Conservation (phyloP, 2,888 invertebrate genomes). For the Hydrotaea diabolus region DNA sequence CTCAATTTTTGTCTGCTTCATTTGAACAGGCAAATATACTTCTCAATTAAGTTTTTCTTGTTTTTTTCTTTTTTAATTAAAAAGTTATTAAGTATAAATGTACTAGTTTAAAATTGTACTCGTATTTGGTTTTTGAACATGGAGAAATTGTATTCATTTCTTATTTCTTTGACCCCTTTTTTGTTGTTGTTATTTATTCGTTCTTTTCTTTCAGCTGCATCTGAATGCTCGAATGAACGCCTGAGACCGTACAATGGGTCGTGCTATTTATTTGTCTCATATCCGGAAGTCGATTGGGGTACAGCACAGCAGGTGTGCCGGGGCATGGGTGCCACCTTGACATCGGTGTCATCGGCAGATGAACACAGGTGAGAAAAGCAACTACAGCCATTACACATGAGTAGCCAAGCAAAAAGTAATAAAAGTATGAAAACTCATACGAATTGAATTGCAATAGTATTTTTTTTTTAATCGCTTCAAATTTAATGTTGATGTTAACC, state of each 20-base stretch:
- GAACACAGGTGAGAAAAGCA: constrained; percentile 83
- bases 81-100: neutral
- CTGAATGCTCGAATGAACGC: constrained; percentile 87
- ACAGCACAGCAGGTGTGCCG: constrained; percentile 87
- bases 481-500: no score
- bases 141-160: constrained; percentile 23
- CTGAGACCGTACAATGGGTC: constrained; percentile 86
- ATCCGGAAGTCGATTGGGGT: constrained; percentile 88
- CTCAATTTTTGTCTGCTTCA: neutral
- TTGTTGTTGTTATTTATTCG: constrained; percentile 34
- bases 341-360: constrained; percentile 86
- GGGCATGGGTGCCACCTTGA: constrained; percentile 87
- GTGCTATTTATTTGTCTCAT: constrained; percentile 89
- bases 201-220: constrained; percentile 81
- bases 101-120: neutral
- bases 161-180: no score
- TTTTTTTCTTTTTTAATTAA: neutral
- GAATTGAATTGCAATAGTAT: neutral
- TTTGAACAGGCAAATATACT: neutral
- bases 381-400: neutral
- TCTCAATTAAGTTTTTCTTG: neutral
- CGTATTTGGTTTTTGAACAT: neutral
- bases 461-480: no score
- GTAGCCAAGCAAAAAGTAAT: no score
- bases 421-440: no score